Percentiles rank a stretch among this genome's conserved stretches.
These are phyloP conservation scores for Temnothorax longispinosus DNA, from an alignment of 1,140 invertebrate species.

Conservation along the genomic window DNA sequence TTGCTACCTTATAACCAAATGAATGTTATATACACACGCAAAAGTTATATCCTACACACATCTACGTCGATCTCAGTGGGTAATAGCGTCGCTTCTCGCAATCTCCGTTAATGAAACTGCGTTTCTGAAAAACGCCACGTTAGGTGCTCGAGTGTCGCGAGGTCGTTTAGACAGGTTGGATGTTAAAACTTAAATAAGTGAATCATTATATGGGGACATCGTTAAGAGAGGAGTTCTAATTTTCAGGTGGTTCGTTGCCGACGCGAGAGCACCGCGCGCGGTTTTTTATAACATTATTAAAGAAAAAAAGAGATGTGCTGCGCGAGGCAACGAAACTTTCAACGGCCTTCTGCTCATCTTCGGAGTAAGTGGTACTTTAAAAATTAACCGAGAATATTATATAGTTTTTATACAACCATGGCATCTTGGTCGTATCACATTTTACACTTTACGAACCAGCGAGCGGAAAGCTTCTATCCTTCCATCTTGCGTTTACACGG, in stretches of 20 bases:
- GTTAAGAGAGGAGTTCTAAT: slow-evolving; percentile 61
- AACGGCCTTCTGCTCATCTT: slow-evolving; percentile 46
- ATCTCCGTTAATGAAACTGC: slow-evolving; percentile 44
- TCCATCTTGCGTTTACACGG: slow-evolving; percentile 34
- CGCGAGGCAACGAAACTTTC: slow-evolving; percentile 64
- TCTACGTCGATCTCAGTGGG: not conserved
- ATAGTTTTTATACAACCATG: slow-evolving; percentile 63
- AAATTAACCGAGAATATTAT: slow-evolving; percentile 71
- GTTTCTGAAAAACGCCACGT: slow-evolving; percentile 4
- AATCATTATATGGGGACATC: slow-evolving; percentile 39
- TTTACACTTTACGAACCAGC: slow-evolving; percentile 56
- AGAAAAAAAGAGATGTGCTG: slow-evolving; percentile 47
- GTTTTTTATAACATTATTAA: slow-evolving; percentile 64
- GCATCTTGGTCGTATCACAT: slow-evolving; percentile 53
- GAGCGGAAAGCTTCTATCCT: slow-evolving; percentile 28
- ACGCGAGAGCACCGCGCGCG: slow-evolving; percentile 15
- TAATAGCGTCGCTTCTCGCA: not conserved
- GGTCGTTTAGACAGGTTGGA: slow-evolving; percentile 21
- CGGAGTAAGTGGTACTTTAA: slow-evolving; percentile 70
- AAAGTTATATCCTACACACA: not conserved
- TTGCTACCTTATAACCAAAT: not conserved
- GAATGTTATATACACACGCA: not conserved
- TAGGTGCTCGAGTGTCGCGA: slow-evolving; percentile 2
- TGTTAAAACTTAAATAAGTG: slow-evolving; percentile 45
- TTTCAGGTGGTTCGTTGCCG: slow-evolving; percentile 51